Base-by-base conservation (phyloP, 2,797 vertebrate genomes). In the Schizothorax lantsangensis region DNA sequence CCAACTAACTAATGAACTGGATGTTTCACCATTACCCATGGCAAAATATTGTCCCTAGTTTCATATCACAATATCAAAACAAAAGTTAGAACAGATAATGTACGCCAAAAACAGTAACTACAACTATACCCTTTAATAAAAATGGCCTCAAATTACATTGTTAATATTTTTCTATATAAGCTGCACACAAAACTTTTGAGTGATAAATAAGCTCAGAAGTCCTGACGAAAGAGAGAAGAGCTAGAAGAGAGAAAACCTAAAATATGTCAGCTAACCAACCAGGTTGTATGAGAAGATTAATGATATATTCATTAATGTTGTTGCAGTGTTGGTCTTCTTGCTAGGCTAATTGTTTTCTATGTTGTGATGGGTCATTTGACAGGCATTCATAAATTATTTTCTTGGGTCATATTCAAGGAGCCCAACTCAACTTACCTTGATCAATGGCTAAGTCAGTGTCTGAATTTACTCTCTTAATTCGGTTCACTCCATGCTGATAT, bases 381-480 rank as follows among this genome's bases (percentile, higher is more conserved):
- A 62, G 79, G 38, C 62, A 45, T 81, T 47, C 26, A 81, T 66
- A 21, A 47, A 81, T 36, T 36, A 54, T 52, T 71, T n/a, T 40
- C 26, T 54, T 15, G 80, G 47, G 47, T 54, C 45, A 54, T 66
- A 36, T 68, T 71, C 66, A 71, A 68, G 66, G 26, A 72, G n/a
- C 26, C 36, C 6, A 47, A 11, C 66, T 57, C 6, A 0, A 9
- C 40, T 68, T 3, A 47, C 3, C 72, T 30, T 9, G 9, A 64
- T 59, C 33, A 19, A n/a, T 15, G 59, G 17, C 17, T 43, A 43
- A 5, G 14, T 64, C 40, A 21, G 5, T 59, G 23, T 66, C 57
- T 2, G 2, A 80, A 40, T 45, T 43, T 59, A 21, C 54, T 43
- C 38, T 15, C 36, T 79, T 64, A 3, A 26, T 79, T 79, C 17